A percentile compares a stretch with the other conserved stretches of the same genome.
Evolutionary conservation across 2,113 vertebrate species (phyloP).

Genomic region (Tylochromis polylepis): DNA sequence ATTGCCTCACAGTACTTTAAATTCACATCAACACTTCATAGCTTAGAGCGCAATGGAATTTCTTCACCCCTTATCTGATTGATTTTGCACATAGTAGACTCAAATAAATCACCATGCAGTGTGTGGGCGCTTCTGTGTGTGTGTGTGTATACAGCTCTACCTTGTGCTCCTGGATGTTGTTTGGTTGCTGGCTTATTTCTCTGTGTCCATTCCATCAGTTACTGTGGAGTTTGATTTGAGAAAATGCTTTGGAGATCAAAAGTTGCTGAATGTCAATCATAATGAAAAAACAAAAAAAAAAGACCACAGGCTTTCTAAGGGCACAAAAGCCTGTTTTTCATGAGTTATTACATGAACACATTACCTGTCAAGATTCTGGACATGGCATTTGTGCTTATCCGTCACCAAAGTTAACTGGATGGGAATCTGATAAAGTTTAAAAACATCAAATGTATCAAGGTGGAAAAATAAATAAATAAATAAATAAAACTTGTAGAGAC

Average conservation of each 20-base stretch:
- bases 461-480: not conserved
- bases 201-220: not conserved
- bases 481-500: not conserved
- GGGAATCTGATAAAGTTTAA: not conserved
- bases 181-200: not conserved
- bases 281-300: not conserved
- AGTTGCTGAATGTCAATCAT: not conserved
- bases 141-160: not conserved
- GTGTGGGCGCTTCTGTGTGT: not conserved
- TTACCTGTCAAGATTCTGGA: not conserved
- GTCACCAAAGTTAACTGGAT: not conserved
- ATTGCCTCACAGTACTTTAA: constrained; percentile 36
- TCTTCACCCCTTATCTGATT: constrained; percentile 23
- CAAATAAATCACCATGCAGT: not conserved
- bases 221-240: not conserved
- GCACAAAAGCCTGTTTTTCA: not conserved
- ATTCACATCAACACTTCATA: constrained; percentile 38
- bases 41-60: constrained; percentile 5
- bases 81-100: constrained; percentile 20
- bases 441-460: not conserved
- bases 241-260: not conserved
- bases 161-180: not conserved
- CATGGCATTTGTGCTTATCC: not conserved
- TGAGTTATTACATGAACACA: not conserved
- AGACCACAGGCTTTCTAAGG: not conserved